Percentiles rank a stretch among this genome's conserved stretches.
phyloP scores from a whole-genome alignment of 2,113 vertebrate species.

The Cnemophilus loriae region DNA sequence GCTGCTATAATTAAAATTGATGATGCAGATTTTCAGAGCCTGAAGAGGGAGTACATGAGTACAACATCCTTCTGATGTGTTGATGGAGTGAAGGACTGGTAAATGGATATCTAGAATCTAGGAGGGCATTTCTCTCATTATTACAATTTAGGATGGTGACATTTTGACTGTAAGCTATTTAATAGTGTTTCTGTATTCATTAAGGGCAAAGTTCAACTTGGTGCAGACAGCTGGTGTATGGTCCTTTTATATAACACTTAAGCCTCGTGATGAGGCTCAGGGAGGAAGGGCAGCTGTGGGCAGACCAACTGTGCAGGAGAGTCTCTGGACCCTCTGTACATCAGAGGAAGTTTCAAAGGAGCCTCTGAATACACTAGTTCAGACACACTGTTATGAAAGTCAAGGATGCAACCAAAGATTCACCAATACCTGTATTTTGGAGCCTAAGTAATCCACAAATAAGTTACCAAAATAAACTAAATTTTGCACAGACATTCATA shows the following conservation, averaged over 20 bases:
- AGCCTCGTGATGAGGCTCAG: slow-evolving; percentile 53
- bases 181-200: slow-evolving; percentile 63
- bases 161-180: slow-evolving; percentile 58
- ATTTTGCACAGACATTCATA: background rate
- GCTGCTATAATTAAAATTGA: slow-evolving; percentile 38
- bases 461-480: background rate
- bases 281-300: slow-evolving; percentile 58
- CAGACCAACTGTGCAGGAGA: slow-evolving; percentile 17
- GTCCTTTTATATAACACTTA: slow-evolving; percentile 65
- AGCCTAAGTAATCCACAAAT: background rate
- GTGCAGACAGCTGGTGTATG: slow-evolving; percentile 60
- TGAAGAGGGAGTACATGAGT: slow-evolving; percentile 49
- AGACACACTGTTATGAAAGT: background rate
- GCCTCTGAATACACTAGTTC: background rate
- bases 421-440: background rate
- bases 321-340: slow-evolving; percentile 19
- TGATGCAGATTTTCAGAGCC: slow-evolving; percentile 47
- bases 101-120: slow-evolving; percentile 50
- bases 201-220: slow-evolving; percentile 61
- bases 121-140: slow-evolving; percentile 53
- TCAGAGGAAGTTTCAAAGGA: slow-evolving; percentile 48
- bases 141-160: slow-evolving; percentile 53
- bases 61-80: slow-evolving; percentile 26
- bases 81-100: slow-evolving; percentile 35
- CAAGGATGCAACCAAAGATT: background rate